phyloP scores from a whole-genome alignment of 2,797 vertebrate genomes.

The Podarcis siculus region DNA sequence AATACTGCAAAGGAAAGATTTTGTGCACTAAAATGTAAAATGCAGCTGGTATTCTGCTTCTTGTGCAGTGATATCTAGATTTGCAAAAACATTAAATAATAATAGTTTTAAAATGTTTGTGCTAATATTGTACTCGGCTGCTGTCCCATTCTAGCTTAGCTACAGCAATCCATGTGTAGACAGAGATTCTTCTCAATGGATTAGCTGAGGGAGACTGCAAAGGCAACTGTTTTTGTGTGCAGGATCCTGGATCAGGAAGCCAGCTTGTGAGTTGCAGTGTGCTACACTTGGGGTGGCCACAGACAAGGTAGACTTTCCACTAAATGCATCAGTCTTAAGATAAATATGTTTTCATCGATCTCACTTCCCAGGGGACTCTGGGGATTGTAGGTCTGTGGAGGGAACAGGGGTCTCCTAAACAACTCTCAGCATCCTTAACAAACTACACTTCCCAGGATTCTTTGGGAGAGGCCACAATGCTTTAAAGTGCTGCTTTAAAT shows the following conservation, averaged over 20 bases:
- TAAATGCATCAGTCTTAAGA: neutral
- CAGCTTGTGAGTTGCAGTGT: neutral
- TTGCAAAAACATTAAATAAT: neutral
- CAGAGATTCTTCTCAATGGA: neutral
- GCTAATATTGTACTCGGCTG: neutral
- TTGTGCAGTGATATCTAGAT: neutral
- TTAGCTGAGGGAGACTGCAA: neutral
- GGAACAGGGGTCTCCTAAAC: too few relatives aligned
- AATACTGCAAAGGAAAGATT: slow-evolving; percentile 30
- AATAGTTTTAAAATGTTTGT: neutral
- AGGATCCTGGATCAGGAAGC: neutral
- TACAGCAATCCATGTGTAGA: neutral
- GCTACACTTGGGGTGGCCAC: neutral
- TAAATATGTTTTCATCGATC: too few relatives aligned
- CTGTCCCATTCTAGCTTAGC: neutral
- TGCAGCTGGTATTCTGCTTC: slow-evolving; percentile 24
- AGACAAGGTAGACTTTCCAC: neutral
- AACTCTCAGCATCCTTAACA: too few relatives aligned
- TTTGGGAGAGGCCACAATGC: too few relatives aligned
- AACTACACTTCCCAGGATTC: too few relatives aligned
- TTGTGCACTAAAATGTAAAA: slow-evolving; percentile 26
- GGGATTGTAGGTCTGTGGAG: too few relatives aligned
- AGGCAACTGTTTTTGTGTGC: neutral
- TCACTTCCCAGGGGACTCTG: too few relatives aligned
- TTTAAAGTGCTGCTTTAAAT: neutral